phyloP scores from a whole-genome alignment of 1,140 invertebrate species.

The Eulimnadia texana region DNA sequence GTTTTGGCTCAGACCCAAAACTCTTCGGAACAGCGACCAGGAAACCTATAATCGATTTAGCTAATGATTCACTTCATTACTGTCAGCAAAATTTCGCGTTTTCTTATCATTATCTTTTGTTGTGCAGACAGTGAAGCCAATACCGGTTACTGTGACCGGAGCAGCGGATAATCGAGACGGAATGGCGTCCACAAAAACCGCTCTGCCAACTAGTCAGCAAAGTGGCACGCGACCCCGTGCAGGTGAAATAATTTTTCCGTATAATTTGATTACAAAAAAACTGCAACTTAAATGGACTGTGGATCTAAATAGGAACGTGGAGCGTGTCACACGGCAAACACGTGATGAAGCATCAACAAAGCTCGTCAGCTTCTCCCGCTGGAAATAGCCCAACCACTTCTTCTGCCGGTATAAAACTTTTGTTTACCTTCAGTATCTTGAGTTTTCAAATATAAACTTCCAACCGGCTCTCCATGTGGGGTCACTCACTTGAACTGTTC shows the following conservation, averaged over 20 bases:
- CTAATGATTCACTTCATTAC: no score
- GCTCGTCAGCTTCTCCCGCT: not conserved
- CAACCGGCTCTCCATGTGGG: no score
- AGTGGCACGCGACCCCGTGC: constrained; percentile 21
- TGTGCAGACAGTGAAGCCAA: no score
- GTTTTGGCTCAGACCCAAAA: no score
- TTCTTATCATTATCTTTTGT: no score
- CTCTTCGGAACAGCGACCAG: no score
- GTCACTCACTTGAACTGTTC: no score
- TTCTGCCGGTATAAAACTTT: not conserved
- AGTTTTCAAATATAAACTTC: no score
- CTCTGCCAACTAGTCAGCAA: constrained; percentile 17
- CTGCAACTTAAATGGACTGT: no score
- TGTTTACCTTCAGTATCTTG: not conserved
- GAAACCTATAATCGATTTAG: no score
- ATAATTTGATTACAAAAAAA: no score
- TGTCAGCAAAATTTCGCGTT: no score
- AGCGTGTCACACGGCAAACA: constrained; percentile 27
- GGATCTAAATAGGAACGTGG: constrained; percentile 4
- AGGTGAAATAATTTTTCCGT: constrained; percentile 8
- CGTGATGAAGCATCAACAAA: constrained; percentile 28
- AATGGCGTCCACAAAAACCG: not conserved
- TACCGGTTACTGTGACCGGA: constrained; percentile 32
- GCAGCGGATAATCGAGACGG: constrained; percentile 23
- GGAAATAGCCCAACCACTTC: not conserved